These are phyloP conservation scores for Sarcoramphus papa DNA, from an alignment of 2,797 vertebrate species.

Conservation along the genomic window DNA sequence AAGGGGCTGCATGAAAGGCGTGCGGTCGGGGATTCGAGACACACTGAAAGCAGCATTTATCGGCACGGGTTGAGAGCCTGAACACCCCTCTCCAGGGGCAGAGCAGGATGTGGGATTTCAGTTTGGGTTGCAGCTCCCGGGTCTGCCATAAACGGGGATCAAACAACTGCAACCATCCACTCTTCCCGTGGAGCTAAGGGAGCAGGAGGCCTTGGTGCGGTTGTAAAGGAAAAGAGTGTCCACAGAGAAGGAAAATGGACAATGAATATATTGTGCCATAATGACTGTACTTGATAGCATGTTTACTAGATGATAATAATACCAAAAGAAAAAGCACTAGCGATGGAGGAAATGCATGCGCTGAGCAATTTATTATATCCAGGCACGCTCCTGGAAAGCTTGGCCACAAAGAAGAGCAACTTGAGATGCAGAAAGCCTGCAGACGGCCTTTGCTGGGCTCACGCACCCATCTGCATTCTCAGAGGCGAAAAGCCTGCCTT, in stretches of 20 bases:
- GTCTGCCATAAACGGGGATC: background rate
- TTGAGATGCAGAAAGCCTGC: background rate
- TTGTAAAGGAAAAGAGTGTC: background rate
- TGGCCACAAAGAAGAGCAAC: background rate
- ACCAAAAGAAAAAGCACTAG: background rate
- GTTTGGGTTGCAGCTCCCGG: background rate
- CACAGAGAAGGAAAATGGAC: background rate
- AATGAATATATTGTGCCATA: too few species aligned
- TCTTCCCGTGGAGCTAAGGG: background rate
- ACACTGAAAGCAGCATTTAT: background rate
- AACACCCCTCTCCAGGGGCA: too few species aligned
- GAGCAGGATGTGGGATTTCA: background rate
- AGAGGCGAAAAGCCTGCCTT: background rate
- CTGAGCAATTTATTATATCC: background rate
- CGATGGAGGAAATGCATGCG: background rate
- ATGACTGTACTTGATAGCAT: accelerated
- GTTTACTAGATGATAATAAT: background rate
- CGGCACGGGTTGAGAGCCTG: background rate
- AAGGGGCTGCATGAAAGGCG: background rate
- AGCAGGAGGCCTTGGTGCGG: background rate
- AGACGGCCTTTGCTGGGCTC: background rate
- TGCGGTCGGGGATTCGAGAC: accelerated
- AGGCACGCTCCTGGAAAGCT: background rate
- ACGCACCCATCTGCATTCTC: background rate
- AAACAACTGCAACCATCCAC: too few species aligned